Evolutionary conservation across 2,113 vertebrate species (phyloP).

Genomic region (Cheirogaleus medius): DNA sequence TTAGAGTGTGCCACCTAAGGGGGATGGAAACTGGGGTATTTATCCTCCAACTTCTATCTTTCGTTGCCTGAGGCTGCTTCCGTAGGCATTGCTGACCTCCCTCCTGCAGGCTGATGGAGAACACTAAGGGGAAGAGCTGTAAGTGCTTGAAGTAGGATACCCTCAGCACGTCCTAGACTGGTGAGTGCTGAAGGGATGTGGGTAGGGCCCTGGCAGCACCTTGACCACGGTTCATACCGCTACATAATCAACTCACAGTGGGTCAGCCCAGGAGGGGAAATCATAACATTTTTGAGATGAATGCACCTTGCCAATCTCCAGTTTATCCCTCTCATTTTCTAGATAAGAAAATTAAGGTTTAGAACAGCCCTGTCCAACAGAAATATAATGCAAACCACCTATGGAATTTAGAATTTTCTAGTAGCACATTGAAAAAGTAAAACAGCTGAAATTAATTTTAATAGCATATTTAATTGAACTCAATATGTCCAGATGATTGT

Average conservation of each 20-base stretch:
- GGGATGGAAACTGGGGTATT: background rate
- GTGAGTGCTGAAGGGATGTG: background rate
- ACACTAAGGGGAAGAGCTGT: background rate
- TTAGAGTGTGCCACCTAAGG: background rate
- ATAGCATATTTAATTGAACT: constrained; percentile 18
- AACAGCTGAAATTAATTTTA: constrained; percentile 18
- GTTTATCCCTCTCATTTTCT: background rate
- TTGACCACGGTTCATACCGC: background rate
- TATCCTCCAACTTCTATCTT: background rate
- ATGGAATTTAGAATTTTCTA: background rate
- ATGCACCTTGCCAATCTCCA: background rate
- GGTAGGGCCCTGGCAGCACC: background rate
- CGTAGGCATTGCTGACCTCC: background rate
- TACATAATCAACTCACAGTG: background rate
- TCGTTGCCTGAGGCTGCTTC: background rate
- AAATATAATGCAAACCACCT: constrained; percentile 23
- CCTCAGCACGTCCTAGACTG: background rate
- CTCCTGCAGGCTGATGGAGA: background rate
- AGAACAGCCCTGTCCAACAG: background rate
- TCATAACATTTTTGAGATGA: background rate
- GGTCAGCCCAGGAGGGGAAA: background rate
- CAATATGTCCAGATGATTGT: constrained; percentile 17
- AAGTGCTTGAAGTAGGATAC: background rate
- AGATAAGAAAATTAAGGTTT: constrained; percentile 28
- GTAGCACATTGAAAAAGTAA: constrained; percentile 9